These are phyloP conservation scores for Merops nubicus DNA, from an alignment of 2,113 vertebrate genomes.

Conservation along the genomic window DNA sequence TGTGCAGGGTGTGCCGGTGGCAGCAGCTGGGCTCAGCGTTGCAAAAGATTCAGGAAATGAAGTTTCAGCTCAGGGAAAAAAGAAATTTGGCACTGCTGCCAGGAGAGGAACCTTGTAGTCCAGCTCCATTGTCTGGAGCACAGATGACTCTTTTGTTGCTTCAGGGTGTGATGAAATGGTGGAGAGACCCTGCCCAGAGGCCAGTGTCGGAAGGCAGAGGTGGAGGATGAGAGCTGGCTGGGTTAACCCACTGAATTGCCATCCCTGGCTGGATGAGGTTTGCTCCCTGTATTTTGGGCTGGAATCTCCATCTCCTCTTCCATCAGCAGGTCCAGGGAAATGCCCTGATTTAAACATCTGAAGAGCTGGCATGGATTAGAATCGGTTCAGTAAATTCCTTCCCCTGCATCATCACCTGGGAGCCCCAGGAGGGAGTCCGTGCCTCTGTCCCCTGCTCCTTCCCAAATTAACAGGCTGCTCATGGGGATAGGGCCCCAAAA, in stretches of 20 bases:
- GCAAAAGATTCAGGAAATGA: slow-evolving; percentile 25
- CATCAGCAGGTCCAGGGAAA: not conserved
- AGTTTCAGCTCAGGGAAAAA: not conserved
- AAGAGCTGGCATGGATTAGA: not conserved
- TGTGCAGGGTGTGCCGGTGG: not conserved
- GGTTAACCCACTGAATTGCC: accelerated
- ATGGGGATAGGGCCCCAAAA: not conserved
- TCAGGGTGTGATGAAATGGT: slow-evolving; percentile 40
- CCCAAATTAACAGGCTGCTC: accelerated
- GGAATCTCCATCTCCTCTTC: not conserved
- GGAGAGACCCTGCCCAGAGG: not conserved
- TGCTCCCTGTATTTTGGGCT: accelerated
- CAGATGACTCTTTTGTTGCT: not conserved
- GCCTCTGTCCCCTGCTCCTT: accelerated
- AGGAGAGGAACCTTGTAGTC: not conserved
- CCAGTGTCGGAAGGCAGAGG: not conserved
- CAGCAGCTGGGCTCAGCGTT: not conserved
- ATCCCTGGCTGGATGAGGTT: not conserved
- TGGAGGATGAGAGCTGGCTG: not conserved
- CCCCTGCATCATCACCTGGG: accelerated
- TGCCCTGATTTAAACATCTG: accelerated
- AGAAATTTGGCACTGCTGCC: not conserved
- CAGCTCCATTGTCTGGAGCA: not conserved
- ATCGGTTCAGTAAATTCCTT: not conserved
- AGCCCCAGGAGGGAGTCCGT: not conserved